phyloP scores from a whole-genome alignment of 2,797 vertebrate species.

The Mormyrops attenuatus region DNA sequence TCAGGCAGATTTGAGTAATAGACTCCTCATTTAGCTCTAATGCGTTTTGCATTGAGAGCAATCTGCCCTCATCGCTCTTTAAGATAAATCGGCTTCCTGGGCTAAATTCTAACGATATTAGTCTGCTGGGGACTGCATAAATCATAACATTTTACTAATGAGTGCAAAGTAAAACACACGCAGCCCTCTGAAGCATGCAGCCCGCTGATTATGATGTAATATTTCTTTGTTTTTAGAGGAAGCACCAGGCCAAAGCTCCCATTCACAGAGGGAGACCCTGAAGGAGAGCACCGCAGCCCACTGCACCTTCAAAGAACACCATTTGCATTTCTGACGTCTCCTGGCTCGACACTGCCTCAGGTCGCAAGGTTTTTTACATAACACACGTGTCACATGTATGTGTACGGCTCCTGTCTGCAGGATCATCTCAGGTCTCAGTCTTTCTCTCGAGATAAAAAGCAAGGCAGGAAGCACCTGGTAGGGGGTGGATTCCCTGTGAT shows the following conservation, averaged over 20 bases:
- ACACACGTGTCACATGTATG: not conserved
- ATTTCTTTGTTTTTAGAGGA: slow-evolving; percentile 24
- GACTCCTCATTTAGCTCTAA: slow-evolving; percentile 96
- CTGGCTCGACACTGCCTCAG: not conserved
- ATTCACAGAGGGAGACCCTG: not conserved
- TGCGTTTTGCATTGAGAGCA: slow-evolving; percentile 95
- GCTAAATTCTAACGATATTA: slow-evolving; percentile 89
- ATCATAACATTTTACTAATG: slow-evolving; percentile 90
- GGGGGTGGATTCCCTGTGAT: not conserved
- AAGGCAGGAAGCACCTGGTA: not conserved
- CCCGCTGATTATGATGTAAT: slow-evolving; percentile 47
- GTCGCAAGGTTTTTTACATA: not conserved
- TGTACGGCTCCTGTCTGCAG: not conserved
- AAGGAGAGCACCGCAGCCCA: not conserved
- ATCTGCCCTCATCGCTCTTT: slow-evolving; percentile 90
- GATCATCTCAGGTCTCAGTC: not conserved
- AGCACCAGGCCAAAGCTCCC: not conserved
- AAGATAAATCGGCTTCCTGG: slow-evolving; percentile 87
- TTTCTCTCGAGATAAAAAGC: not conserved
- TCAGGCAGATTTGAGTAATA: slow-evolving; percentile 87
- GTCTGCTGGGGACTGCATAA: slow-evolving; percentile 81
- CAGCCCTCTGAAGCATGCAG: slow-evolving; percentile 47
- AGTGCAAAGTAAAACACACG: slow-evolving; percentile 79
- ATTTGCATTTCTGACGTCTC: not conserved
- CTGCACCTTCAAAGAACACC: not conserved